Evolutionary conservation across 2,888 invertebrate genomes (phyloP), one percentile per base, ranked within the genome.

Genomic region (Andricus curvator): DNA sequence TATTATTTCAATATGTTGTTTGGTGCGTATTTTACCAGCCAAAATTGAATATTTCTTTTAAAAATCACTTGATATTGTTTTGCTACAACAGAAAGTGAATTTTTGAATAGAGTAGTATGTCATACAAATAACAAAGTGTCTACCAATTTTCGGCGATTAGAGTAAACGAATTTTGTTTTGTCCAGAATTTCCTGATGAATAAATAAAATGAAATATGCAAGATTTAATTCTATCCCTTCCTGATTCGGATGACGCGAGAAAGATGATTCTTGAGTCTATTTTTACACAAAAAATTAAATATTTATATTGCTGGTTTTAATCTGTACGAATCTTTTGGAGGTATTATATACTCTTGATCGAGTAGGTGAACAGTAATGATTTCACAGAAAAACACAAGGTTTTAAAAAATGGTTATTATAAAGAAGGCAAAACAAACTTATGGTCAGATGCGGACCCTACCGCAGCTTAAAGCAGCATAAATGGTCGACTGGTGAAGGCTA

Each of bases 401-500:
- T 4, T 2, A 22, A 11, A 2, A 22, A n/a, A 60, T 22, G 56
- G 22, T 60, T 60, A 22, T 22, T n/a, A 22, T 22, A 60, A 11
- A 56, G 22, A 2, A 60, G 9, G 22, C 1, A 11, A 9, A 13
- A 22, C n/a, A 60, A 60, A 60, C 56, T 11, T 22, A 22, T 60
- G 56, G 56, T 60, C 22, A 60, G 56, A 60, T 60, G 56, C 56
- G 56, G 56, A 11, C 56, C 56, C 22, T 60, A 60, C 56, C 22
- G 56, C 56, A 60, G 56, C 56, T 22, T 60, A 22, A 60, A 22
- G 56, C 56, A 22, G 56, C 56, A 60, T 22, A 66, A 29, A 66
- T 66, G 29, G 33, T 66, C 37, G 33, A 33, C 65, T 33, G 65
- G 65, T n/a, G 65, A 66, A 66, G 65, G 65, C 65, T 66, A 66